Evolutionary conservation across 2,797 vertebrate species (phyloP), one percentile per base, ranked within the genome.

Genomic region (Thalassophryne amazonica): DNA sequence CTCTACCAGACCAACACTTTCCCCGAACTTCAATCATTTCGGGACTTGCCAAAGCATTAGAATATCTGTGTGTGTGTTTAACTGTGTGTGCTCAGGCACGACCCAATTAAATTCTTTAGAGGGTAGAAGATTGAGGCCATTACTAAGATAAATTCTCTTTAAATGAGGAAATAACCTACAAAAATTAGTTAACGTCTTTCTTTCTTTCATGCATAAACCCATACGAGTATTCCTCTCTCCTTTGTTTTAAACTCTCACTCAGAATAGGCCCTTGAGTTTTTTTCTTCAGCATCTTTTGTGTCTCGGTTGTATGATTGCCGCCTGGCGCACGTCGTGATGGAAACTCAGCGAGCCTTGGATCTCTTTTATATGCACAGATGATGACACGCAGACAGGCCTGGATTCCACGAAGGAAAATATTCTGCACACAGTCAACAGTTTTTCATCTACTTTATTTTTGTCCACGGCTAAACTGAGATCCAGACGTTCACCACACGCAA

Each of bases 241-340:
- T 62, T 15, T 46, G 5, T 55, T 33, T 33, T 53, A 19, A 37
- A 30, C 14, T 31, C 8, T 45, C 10, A 41, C 39, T 66, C 60
- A 65, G 61, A 61, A 73, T 56, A 65, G 71, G 69, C 58, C 67
- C 50, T 36, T 27, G 46, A 58, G 60, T 64, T 78, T 70, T 61
- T 53, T 57, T 57, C 57, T 78, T 73, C 56, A 67, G 41, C 32
- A 12, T 55, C 62, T 73, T 74, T 81, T 40, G 59, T 69, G 64
- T 67, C 66, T 83, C 54, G 63, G 64, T 64, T 63, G 53, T 46
- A 50, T 25, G 60, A 69, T 58, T 39, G 39, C 51, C 60, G 60
- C 55, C 78, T 79, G 67, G 66, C 69, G 68, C 68, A 25, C 43
- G 57, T 76, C 58, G 68, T 58, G 31, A 59, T 33, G 54, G 75